A percentile compares a stretch with the other conserved stretches of the same genome.
Conservation (phyloP, 2,797 vertebrate genomes). For the Crax fasciolata region DNA sequence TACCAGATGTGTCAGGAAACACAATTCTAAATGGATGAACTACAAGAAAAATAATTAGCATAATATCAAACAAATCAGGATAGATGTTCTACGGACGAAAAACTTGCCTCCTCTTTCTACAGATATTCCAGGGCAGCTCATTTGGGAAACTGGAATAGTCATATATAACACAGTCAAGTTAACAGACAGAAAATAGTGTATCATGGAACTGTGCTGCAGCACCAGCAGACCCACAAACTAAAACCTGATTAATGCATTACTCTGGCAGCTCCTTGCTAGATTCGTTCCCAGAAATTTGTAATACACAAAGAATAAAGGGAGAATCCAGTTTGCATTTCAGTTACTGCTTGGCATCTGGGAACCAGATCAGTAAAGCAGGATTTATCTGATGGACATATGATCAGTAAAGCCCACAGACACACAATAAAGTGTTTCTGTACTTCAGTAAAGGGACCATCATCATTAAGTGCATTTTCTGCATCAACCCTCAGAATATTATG, state of each 20-base stretch:
- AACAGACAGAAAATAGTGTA: neutral
- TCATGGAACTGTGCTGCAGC: neutral
- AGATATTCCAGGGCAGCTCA: neutral
- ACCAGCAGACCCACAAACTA: neutral
- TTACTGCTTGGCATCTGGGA: neutral
- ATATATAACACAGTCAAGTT: neutral
- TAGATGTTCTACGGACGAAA: neutral
- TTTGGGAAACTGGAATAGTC: neutral
- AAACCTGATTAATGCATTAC: neutral
- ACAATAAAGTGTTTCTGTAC: neutral
- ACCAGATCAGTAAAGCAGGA: accelerated
- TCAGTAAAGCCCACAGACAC: neutral
- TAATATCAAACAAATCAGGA: neutral
- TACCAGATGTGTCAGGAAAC: neutral
- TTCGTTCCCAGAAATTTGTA: neutral
- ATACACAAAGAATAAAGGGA: neutral
- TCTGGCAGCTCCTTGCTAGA: neutral
- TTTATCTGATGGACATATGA: neutral
- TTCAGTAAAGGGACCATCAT: neutral
- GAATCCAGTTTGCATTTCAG: slow-evolving; percentile 1
- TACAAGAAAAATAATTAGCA: neutral
- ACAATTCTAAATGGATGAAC: neutral
- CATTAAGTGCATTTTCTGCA: neutral
- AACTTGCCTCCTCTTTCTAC: neutral
- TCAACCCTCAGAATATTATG: neutral